A percentile compares a stretch with the other conserved stretches of the same genome.
Conservation (phyloP, 2,113 vertebrate species). For the Odontesthes bonariensis region DNA sequence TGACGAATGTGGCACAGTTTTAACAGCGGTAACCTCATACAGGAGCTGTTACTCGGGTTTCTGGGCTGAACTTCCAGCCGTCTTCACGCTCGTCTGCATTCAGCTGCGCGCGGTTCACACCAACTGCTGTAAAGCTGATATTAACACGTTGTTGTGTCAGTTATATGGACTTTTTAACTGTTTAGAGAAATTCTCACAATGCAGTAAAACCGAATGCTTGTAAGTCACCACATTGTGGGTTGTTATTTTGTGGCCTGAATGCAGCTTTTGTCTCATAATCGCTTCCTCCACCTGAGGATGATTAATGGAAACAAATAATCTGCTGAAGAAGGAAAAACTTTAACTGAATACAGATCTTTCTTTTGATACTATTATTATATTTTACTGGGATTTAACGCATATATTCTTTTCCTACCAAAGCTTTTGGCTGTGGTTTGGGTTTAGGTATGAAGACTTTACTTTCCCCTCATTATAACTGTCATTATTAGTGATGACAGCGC, state of each 20-base stretch:
- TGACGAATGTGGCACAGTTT: slow-evolving; percentile 58
- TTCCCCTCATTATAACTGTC: too few species aligned
- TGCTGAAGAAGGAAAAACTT: neutral
- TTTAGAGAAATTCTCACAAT: slow-evolving; percentile 2
- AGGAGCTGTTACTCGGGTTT: slow-evolving; percentile 42
- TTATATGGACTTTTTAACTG: slow-evolving; percentile 27
- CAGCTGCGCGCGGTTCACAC: slow-evolving; percentile 37
- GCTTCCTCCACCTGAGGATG: neutral
- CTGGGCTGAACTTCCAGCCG: slow-evolving; percentile 4
- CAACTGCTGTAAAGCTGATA: slow-evolving; percentile 40
- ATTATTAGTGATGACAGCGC: too few species aligned
- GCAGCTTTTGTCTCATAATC: neutral
- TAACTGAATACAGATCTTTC: too few species aligned
- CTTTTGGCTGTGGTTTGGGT: too few species aligned
- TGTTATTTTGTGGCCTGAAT: neutral
- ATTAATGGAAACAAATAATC: neutral
- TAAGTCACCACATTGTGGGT: neutral
- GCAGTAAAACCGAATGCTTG: neutral
- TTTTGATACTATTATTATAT: too few species aligned
- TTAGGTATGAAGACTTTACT: too few species aligned
- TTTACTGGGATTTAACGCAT: too few species aligned
- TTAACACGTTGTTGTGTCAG: slow-evolving; percentile 38
- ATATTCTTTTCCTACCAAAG: too few species aligned
- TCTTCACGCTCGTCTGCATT: slow-evolving; percentile 18
- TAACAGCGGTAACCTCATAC: slow-evolving; percentile 51